Conservation (phyloP, 92 coral and sea anemone species). For the Actinernus sp. region DNA sequence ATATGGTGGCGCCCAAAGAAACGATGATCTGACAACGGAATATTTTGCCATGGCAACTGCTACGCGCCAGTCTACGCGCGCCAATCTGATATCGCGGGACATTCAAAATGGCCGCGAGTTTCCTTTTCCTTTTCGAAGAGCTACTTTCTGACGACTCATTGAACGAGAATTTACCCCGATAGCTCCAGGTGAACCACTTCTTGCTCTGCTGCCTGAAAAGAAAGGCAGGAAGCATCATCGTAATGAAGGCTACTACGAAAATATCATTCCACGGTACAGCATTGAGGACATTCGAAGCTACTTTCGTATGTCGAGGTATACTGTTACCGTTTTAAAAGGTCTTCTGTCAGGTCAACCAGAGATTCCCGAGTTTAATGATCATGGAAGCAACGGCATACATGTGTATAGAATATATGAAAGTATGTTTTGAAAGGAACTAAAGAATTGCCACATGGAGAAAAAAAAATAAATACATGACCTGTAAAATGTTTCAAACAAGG, state of each 20-base stretch:
- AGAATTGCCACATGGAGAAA: too few relatives aligned
- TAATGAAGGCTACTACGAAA: conserved; percentile 4
- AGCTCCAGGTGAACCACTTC: not conserved
- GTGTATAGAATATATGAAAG: too few relatives aligned
- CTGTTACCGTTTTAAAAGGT: conserved; percentile 2
- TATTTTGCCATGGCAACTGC: too few relatives aligned
- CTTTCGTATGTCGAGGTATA: conserved; percentile 16
- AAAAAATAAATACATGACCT: too few relatives aligned
- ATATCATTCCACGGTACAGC: not conserved
- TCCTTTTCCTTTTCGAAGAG: not conserved
- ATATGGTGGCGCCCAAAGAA: too few relatives aligned
- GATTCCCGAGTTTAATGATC: conserved; percentile 8
- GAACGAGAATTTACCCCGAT: not conserved
- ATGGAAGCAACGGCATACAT: conserved; percentile 33
- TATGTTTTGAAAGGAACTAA: too few relatives aligned
- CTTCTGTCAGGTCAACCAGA: not conserved
- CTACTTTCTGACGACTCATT: not conserved
- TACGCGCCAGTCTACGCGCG: too few relatives aligned
- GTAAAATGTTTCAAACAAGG: too few relatives aligned
- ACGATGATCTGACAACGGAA: too few relatives aligned
- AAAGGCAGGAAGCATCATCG: not conserved
- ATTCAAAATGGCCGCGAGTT: too few relatives aligned
- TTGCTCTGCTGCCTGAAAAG: not conserved
- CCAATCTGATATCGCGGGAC: too few relatives aligned
- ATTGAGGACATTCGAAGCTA: conserved; percentile 9